Evolutionary conservation across 2,888 invertebrate genomes (phyloP).

Genomic region (Monochamus alternatus): DNA sequence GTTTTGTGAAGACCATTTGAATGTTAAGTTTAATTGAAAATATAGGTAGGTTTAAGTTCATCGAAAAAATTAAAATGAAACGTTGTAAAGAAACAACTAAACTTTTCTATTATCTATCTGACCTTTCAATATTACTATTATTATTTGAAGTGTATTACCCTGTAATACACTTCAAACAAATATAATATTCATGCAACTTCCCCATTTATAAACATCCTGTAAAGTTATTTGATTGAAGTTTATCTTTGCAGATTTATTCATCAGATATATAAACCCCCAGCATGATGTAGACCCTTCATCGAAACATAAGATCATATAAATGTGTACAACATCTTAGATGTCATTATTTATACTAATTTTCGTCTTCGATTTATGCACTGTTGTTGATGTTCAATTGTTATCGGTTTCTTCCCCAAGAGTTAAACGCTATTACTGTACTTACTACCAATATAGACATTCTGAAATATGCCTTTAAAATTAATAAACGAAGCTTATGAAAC

Average conservation of each 20-base stretch:
- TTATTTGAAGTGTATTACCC: too few relatives aligned
- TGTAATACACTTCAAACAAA: too few relatives aligned
- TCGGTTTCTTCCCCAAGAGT: not conserved
- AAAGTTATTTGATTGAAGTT: too few relatives aligned
- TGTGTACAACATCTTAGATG: constrained; percentile 32
- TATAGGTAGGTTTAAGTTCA: too few relatives aligned
- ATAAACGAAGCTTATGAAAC: constrained; percentile 21
- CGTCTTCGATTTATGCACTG: constrained; percentile 18
- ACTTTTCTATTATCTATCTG: too few relatives aligned
- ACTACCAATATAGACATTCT: constrained; percentile 6
- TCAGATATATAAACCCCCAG: constrained; percentile 42
- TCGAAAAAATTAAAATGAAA: too few relatives aligned
- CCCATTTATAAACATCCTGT: too few relatives aligned
- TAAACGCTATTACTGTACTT: not conserved
- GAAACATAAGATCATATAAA: constrained; percentile 28
- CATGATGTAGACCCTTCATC: constrained; percentile 41
- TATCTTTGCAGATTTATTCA: constrained; percentile 53
- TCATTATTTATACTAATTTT: constrained; percentile 30
- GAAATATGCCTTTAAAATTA: constrained; percentile 21
- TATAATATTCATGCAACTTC: too few relatives aligned
- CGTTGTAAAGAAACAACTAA: too few relatives aligned
- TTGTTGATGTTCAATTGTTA: constrained; percentile 33
- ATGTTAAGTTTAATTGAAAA: too few relatives aligned
- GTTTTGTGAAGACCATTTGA: too few relatives aligned
- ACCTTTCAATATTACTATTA: too few relatives aligned